Base-by-base conservation (phyloP, 2,888 invertebrate genomes). In the Lasioglossum lativentre region DNA sequence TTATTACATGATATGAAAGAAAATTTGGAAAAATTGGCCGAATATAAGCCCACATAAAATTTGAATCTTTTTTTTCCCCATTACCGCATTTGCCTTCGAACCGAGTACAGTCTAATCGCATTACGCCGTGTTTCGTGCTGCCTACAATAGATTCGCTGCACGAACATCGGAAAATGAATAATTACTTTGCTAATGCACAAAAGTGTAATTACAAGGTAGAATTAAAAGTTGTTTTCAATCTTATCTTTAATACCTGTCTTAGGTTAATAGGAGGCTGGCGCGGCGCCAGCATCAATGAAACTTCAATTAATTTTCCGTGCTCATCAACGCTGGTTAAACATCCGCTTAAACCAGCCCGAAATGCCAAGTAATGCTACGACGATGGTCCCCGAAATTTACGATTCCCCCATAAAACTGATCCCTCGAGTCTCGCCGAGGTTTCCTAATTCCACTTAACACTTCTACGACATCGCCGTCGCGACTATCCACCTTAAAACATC, bases 381-480 rank as follows among this genome's bases (percentile, higher is more conserved):
- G 14, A 23, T 34, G 14, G 27, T 23, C 47, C 47, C 12, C 47
- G 63, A 74, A 86, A 74, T 82, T 68, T 85, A 78, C 73, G 78
- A 78, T 81, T 59, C 52, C 19, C 5, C 52, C 63, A 42, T 86
- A 86, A 85, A 85, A 82, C 68, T 82, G 75, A 66, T 47, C 75
- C 40, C 42, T 86, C 78, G 76, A 85, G 75, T 68, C 63, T 72
- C 38, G 3, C 75, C 47, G 34, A 40, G 47, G 68, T 59, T 85
- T 76, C 76, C 59, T 82, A 86, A 86, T 86, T 73, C 76, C 78
- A 79, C 82, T 82, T 85, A 85, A 81, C 73, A 73, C 78, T 78
- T 80, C 56, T 38, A 68, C 68, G 45, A 40, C 70, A 45, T 71
- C 66, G 30, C 68, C 59, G 80, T 34, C 77, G 66, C 66, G 38